phyloP scores from a whole-genome alignment of 2,888 invertebrate genomes.

The Habroteleia sp. region DNA sequence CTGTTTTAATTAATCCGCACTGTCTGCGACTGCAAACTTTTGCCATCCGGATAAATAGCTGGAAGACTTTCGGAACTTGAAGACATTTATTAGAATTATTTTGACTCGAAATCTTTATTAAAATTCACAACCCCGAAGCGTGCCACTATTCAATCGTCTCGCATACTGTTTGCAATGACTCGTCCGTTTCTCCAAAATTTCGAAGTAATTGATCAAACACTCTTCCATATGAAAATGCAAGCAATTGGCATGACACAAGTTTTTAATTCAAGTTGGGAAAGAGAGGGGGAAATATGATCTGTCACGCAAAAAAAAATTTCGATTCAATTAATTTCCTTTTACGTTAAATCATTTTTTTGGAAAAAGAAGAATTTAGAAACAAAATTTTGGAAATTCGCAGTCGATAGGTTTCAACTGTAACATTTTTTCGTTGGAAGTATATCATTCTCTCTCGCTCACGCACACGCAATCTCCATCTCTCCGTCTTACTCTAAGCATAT shows the following conservation, averaged over 20 bases:
- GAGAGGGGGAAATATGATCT: too few relatives aligned
- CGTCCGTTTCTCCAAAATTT: slow-evolving; percentile 17
- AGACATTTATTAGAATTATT: slow-evolving; percentile 9
- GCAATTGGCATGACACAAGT: background rate
- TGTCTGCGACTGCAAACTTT: slow-evolving; percentile 36
- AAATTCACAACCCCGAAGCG: slow-evolving; percentile 4
- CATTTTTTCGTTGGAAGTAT: too few relatives aligned
- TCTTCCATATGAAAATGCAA: slow-evolving; percentile 8
- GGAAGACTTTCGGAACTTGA: slow-evolving; percentile 10
- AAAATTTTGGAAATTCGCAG: too few relatives aligned
- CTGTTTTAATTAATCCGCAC: slow-evolving; percentile 57
- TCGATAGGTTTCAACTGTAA: too few relatives aligned
- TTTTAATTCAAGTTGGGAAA: too few relatives aligned
- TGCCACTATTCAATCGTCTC: slow-evolving; percentile 12
- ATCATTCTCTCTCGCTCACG: too few relatives aligned
- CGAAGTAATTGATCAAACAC: slow-evolving; percentile 36
- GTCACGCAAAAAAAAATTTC: background rate
- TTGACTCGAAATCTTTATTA: slow-evolving; percentile 27
- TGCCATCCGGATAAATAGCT: slow-evolving; percentile 12
- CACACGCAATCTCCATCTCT: too few relatives aligned
- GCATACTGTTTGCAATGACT: slow-evolving; percentile 3
- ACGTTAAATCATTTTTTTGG: too few relatives aligned
- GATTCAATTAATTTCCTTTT: too few relatives aligned
- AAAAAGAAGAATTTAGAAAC: too few relatives aligned
- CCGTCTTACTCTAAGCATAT: too few relatives aligned